Evolutionary conservation across 2,113 vertebrate genomes (phyloP), one percentile per base, ranked within the genome.

Genomic region (Scophthalmus maximus): DNA sequence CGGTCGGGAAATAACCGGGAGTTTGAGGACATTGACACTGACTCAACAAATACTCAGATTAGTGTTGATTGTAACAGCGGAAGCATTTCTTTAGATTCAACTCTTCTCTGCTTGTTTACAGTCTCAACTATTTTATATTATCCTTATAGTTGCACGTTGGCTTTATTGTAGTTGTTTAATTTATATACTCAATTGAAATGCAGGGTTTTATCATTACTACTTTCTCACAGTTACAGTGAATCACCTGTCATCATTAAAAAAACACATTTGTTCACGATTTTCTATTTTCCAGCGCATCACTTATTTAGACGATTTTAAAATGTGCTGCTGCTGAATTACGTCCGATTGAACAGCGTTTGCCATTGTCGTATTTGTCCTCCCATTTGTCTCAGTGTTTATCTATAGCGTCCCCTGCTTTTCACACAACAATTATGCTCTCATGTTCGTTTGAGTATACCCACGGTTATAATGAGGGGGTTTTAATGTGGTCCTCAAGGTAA

Each of bases 401-500:
- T 61, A 73, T 73, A 73, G 44, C 4, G 7, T 40, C 46, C n/a
- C n/a, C 70, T 56, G 56, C 71, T 78, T 58, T 1, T 68, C 61
- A 60, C 30, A 2, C 59, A 76, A 53, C 44, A 78, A 68, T 78
- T 73, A 65, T 0, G n/a, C 61, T 76, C 62, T 82, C 55, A 60
- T 72, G 78, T 68, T 44, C 17, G 71, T 76, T 34, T 12, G 22
- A 57, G 14, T 5, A 27, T 3, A 56, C 26, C 22, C 4, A 2
- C 17, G 46, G 63, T 79, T 73, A n/a, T 72, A 83, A 77, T 86
- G 62, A 63, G 40, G 15, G n/a, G 72, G 22, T 68, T 76, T 68
- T 60, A 78, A 66, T 53, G 51, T 42, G 17, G 53, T 50, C n/a
- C 23, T 64, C 61, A 17, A 27, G 42, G 38, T 70, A 75, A 66